A percentile compares a stretch with the other conserved stretches of the same genome.
phyloP scores from a whole-genome alignment of 2,888 invertebrate species.

The Dryobotodes eremita region DNA sequence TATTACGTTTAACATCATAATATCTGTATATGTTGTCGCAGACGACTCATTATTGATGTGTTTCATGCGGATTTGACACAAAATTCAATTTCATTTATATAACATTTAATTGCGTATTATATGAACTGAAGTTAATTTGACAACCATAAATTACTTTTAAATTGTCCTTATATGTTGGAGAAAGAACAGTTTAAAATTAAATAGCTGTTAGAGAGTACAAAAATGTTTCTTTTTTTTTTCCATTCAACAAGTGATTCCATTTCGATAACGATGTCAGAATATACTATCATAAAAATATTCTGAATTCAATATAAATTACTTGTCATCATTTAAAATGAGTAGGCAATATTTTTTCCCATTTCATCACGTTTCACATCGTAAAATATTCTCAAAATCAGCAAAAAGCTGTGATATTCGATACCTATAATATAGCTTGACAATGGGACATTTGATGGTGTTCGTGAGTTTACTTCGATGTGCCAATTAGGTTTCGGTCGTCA shows the following conservation, averaged over 20 bases:
- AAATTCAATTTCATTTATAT: conserved; percentile 13
- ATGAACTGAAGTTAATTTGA: conserved; percentile 16
- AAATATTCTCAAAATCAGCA: conserved; percentile 14
- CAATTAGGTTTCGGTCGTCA: conserved; percentile 54
- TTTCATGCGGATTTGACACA: conserved; percentile 14
- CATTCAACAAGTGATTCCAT: background rate
- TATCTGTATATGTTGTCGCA: conserved; percentile 20
- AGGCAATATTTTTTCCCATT: conserved; percentile 19
- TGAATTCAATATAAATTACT: background rate
- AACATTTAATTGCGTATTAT: conserved; percentile 27
- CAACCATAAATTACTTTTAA: conserved; percentile 21
- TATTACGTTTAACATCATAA: conserved; percentile 17
- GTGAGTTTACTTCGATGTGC: conserved; percentile 52
- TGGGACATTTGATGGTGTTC: conserved; percentile 49
- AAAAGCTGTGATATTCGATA: conserved; percentile 40
- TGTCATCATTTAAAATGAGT: conserved; percentile 19
- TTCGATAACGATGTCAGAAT: background rate
- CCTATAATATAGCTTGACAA: conserved; percentile 46
- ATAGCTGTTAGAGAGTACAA: background rate
- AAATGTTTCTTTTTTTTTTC: background rate
- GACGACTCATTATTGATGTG: background rate
- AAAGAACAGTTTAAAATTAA: background rate
- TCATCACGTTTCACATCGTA: conserved; percentile 36
- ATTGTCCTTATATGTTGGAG: background rate
- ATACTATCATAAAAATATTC: background rate